phyloP scores from a whole-genome alignment of 2,888 invertebrate species.

The Trichogramma evanescens region DNA sequence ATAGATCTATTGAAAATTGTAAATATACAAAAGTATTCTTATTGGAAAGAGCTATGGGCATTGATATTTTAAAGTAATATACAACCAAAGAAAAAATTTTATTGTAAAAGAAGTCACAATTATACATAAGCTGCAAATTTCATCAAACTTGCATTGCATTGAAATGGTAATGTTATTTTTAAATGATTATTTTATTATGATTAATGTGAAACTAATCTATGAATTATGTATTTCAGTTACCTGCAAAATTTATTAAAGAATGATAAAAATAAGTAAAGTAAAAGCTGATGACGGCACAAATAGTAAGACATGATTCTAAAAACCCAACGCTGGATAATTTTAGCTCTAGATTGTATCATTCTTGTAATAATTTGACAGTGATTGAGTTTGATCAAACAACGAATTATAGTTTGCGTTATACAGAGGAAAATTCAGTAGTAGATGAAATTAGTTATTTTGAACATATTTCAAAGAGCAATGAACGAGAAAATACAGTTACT shows the following conservation, averaged over 20 bases:
- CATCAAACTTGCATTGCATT: too few species aligned
- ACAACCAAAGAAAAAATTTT: too few species aligned
- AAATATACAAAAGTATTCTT: too few species aligned
- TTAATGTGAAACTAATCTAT: not conserved
- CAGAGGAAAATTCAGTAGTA: constrained; percentile 71
- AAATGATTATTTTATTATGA: not conserved
- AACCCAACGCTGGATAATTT: constrained; percentile 17
- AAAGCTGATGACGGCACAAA: constrained; percentile 21
- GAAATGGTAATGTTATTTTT: too few species aligned
- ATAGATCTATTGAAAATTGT: too few species aligned
- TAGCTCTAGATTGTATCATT: constrained; percentile 28
- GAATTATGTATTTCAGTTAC: constrained; percentile 2
- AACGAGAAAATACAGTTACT: constrained; percentile 71
- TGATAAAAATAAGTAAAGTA: constrained; percentile 3
- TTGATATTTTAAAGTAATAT: too few species aligned
- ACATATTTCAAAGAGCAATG: constrained; percentile 32
- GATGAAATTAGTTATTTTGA: constrained; percentile 38
- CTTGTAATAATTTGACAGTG: constrained; percentile 68
- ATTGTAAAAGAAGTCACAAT: too few species aligned
- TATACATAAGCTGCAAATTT: too few species aligned
- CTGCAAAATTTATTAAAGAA: not conserved
- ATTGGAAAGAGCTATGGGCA: too few species aligned
- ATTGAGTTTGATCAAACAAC: constrained; percentile 88
- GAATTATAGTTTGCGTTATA: constrained; percentile 82
- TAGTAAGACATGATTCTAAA: constrained; percentile 21